Evolutionary conservation across 2,888 invertebrate species (phyloP), one percentile per base, ranked within the genome.

Genomic region (Leucophora obtusa): DNA sequence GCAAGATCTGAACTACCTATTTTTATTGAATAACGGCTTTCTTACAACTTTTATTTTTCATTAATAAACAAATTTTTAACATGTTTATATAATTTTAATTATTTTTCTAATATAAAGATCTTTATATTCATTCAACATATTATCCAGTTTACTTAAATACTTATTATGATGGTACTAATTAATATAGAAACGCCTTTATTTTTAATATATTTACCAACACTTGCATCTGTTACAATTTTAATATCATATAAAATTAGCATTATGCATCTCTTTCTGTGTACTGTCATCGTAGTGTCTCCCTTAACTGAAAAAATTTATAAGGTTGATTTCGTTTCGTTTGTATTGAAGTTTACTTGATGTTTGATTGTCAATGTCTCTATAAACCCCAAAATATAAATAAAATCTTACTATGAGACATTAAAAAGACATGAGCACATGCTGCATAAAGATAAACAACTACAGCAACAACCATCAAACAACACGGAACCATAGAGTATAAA

Each of bases 201-300:
- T 73, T 24, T 66, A 66, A 66, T 66, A 54, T 54, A 66, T 54
- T 66, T 66, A n/a, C 17, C 43, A 66, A 71, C 81, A 77, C 73
- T 81, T 73, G 70, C 81, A 81, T 77, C 81, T 81, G 81, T 62
- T 81, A 77, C 73, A 74, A 70, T 74, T 77, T 77, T 47, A 47
- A 47, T 47, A 47, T 47, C 14, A n/a, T n/a, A 47, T 47, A n/a
- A 47, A n/a, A 47, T 47, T 47, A n/a, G n/a, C n/a, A 47, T 14
- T n/a, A 47, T 47, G 35, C 7, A 10, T 43, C 43, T 4, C n/a
- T n/a, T n/a, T 3, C 5, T n/a, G n/a, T 47, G 38, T 38, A 28
- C 28, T 28, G 28, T 28, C 28, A 28, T 28, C 28, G 43, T 47
- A n/a, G 43, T 6, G 38, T 38, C 2, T 38, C 38, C 38, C 38